Evolutionary conservation across 2,888 invertebrate species (phyloP), one percentile per base, ranked within the genome.

Genomic region (Myathropa florea): DNA sequence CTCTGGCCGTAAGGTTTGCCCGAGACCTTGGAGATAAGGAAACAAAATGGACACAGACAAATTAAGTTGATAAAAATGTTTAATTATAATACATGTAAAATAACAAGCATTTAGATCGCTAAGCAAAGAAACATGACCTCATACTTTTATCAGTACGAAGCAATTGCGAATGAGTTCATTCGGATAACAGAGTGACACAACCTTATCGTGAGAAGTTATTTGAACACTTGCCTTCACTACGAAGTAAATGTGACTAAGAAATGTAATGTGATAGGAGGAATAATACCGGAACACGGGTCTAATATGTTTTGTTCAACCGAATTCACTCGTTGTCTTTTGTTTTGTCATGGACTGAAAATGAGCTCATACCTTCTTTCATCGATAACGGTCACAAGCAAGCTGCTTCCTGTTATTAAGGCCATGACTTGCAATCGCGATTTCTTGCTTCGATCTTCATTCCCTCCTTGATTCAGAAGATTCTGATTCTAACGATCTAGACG

Each of bases 1-100:
- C 46, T 18, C 46, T 18, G 3, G 33, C 24, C 55, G 30, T 24
- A 33, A 64, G 33, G 28, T 53, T 61, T 55, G 70, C 28, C 70
- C 78, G 57, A 78, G 70, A 70, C 78, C 70, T 70, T 78, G 70
- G 21, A n/a, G 78, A 78, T 78, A 78, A 63, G 63, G 7, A 6
- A 28, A 39, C 23, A 3, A 24, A 61, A 39, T 64, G 36, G 46
- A 46, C 59, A 18, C 12, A 24, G 57, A 23, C 57, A 12, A 26
- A 23, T 57, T 23, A 3, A 14, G 57, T 12, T 55, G 63, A 63
- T 71, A 21, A 71, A 28, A 71, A 4, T 36, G n/a, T 36, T 33
- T 68, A 68, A 57, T 68, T 57, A 33, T 57, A 68, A 24, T 28
- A 10, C 36, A 24, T 70, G 59, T 36, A 36, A 26, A 46, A 33